Evolutionary conservation across 2,113 vertebrate genomes (phyloP), one percentile per base, ranked within the genome.

Genomic region (Dascyllus trimaculatus): DNA sequence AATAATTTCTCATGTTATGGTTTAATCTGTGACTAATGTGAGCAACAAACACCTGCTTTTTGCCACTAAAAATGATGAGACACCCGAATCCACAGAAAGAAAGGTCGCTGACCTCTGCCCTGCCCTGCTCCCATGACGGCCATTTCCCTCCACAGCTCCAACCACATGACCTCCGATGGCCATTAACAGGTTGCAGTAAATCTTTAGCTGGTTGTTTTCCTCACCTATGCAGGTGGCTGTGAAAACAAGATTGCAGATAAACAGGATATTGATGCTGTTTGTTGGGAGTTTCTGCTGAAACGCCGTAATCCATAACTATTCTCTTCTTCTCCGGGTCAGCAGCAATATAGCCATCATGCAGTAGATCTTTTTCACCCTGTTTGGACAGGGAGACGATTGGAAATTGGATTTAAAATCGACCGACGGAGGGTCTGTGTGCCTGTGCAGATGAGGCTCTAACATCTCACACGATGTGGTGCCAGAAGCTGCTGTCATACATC

Each of bases 351-450:
- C 10, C 46, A 35, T 29, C 51, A 11, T 11, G 38, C 48, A 38
- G 46, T 71, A 65, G 5, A 25, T 90, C 80, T 72, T 62, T 65
- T 48, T 80, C 60, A 3, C 52, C 10, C 24, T 1, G 25, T 56
- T 70, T 64, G 32, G 81, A 85, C 78, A 80, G 73, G 52, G 21
- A 81, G 49, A 60, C 29, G n/a, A 69, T 61, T 61, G 77, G 11
- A 10, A 71, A 38, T 15, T 25, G 66, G 78, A 86, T 90, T 88
- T 83, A 59, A 80, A 83, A 87, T 91, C 32, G 76, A 86, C 88
- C 7, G 21, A 19, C 4, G 8, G 4, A 6, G 0, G 7, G 24
- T 53, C 11, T 62, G 29, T 77, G 67, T 11, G 60, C 32, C 25
- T 40, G 57, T 53, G 60, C 21, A 78, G 73, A 54, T 71, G 75